Conservation (phyloP, 2,888 invertebrate genomes). For the Cotesia congregata region DNA sequence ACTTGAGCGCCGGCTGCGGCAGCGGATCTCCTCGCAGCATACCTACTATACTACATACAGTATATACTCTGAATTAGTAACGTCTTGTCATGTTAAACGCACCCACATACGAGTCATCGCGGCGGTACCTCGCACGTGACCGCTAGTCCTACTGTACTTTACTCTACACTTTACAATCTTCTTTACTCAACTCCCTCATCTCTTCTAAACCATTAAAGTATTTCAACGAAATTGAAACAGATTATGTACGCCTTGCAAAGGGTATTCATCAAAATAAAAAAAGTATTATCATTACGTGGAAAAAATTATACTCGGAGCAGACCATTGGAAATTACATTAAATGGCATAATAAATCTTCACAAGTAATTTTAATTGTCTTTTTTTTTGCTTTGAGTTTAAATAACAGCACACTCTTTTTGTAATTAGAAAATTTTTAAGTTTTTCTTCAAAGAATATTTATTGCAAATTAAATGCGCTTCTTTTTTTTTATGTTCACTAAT, state of each 20-base stretch:
- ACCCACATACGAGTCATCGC: slow-evolving; percentile 51
- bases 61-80: slow-evolving; percentile 63
- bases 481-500: no score
- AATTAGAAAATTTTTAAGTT: neutral
- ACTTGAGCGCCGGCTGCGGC: slow-evolving; percentile 48
- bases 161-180: slow-evolving; percentile 41
- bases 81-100: slow-evolving; percentile 67
- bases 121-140: slow-evolving; percentile 46
- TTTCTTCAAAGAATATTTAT: neutral
- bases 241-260: slow-evolving; percentile 19
- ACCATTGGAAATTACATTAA: neutral
- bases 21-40: slow-evolving; percentile 51
- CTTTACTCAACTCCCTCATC: slow-evolving; percentile 37
- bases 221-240: slow-evolving; percentile 42
- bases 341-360: slow-evolving; percentile 1
- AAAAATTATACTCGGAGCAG: neutral
- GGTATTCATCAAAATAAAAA: slow-evolving; percentile 14
- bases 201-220: slow-evolving; percentile 39
- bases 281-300: neutral
- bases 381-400: neutral
- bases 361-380: neutral
- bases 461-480: neutral
- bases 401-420: neutral
- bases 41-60: slow-evolving; percentile 53
- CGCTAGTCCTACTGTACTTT: slow-evolving; percentile 22